phyloP scores from a whole-genome alignment of 2,888 invertebrate species.

The Galerucella calmariensis region DNA sequence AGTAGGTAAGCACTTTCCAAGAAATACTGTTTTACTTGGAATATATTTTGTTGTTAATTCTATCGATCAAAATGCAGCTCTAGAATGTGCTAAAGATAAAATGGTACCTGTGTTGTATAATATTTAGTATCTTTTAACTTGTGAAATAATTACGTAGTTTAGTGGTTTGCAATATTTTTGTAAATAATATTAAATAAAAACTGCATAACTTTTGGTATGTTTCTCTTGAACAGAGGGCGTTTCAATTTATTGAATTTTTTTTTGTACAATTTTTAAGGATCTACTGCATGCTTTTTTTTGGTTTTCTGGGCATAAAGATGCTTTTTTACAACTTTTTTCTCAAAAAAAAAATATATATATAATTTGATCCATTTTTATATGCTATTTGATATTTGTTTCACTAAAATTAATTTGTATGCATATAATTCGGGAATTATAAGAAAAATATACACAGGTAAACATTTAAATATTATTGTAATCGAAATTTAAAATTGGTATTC shows the following conservation, averaged over 20 bases:
- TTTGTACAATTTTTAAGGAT: too few species aligned
- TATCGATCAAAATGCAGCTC: neutral
- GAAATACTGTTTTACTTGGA: neutral
- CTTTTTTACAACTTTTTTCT: too few species aligned
- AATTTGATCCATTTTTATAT: neutral
- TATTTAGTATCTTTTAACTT: constrained; percentile 9
- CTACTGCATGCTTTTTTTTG: too few species aligned
- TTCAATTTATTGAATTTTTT: neutral
- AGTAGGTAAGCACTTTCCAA: neutral
- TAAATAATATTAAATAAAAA: constrained; percentile 23
- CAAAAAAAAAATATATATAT: neutral
- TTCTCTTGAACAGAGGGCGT: neutral
- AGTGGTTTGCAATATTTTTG: constrained; percentile 10
- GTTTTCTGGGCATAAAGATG: too few species aligned
- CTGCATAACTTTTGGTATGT: neutral
- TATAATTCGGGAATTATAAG: too few species aligned
- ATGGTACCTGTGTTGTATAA: constrained; percentile 9
- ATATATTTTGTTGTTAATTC: neutral
- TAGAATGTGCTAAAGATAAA: neutral
- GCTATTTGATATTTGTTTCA: neutral
- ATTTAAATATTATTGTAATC: too few species aligned
- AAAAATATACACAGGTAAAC: too few species aligned
- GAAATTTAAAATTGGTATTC: too few species aligned
- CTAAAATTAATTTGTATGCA: neutral
- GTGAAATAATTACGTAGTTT: constrained; percentile 13